phyloP scores from a whole-genome alignment of 2,888 invertebrate genomes.

The Anarsia innoxiella region DNA sequence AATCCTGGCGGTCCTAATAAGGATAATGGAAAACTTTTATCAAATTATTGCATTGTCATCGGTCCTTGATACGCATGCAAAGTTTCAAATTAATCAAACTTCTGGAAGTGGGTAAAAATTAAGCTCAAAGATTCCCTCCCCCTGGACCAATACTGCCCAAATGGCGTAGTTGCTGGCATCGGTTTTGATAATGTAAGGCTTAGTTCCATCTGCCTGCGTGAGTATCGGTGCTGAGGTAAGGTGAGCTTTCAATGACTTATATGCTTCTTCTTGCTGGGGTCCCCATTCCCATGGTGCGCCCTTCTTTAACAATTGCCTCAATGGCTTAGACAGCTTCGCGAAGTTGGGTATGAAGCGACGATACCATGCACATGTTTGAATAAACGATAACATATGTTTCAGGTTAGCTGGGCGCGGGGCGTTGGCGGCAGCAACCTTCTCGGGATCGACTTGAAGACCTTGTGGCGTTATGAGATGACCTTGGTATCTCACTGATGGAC shows the following conservation, averaged over 20 bases:
- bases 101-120: too few species aligned
- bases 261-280: constrained; percentile 10
- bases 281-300: constrained; percentile 8
- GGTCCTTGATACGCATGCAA: too few species aligned
- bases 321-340: constrained; percentile 18
- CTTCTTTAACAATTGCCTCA: constrained; percentile 11
- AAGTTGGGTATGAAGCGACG: constrained; percentile 24
- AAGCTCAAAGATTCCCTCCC: too few species aligned
- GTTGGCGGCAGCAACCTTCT: constrained; percentile 19
- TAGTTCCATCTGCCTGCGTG: constrained; percentile 4
- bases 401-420: constrained; percentile 15
- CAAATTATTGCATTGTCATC: too few species aligned
- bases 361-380: constrained; percentile 28
- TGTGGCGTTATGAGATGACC: constrained; percentile 20
- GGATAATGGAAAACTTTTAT: too few species aligned
- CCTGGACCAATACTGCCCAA: constrained; percentile 17
- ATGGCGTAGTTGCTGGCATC: constrained; percentile 14
- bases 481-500: constrained; percentile 18
- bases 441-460: constrained; percentile 19
- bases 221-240: constrained; percentile 11
- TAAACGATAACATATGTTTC: constrained; percentile 21
- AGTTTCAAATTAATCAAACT: too few species aligned
- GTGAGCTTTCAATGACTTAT: constrained; percentile 2
- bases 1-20: too few species aligned
- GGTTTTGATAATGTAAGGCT: constrained; percentile 9